A percentile compares a stretch with the other conserved stretches of the same genome.
Conservation (phyloP, 2,888 invertebrate genomes). For the Rhopalosiphum nymphaeae region DNA sequence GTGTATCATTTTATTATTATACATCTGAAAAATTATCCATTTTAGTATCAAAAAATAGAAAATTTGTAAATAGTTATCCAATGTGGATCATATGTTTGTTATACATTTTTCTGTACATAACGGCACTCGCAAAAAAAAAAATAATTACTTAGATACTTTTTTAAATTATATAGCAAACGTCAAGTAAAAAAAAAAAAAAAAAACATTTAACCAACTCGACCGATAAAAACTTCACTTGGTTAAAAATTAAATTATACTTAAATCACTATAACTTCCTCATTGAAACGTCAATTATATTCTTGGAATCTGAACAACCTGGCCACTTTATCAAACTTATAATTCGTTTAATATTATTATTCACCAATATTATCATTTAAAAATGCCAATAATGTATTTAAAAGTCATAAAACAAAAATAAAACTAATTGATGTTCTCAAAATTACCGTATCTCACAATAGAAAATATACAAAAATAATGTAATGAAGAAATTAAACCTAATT, state of each 20-base stretch:
- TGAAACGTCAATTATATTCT: not conserved
- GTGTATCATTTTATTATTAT: not conserved
- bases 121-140: not conserved
- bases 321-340: not conserved
- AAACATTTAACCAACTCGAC: not conserved
- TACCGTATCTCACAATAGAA: not conserved
- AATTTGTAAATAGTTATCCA: not conserved
- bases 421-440: not conserved
- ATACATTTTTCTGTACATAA: not conserved
- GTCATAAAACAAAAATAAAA: not conserved
- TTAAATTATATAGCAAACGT: not conserved
- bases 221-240: not conserved
- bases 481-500: not conserved
- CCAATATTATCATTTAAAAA: not conserved
- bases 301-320: not conserved
- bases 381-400: not conserved
- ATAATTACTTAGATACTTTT: not conserved
- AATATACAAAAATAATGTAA: not conserved
- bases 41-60: not conserved
- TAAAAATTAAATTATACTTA: not conserved
- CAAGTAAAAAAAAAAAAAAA: not conserved
- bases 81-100: not conserved
- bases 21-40: not conserved
- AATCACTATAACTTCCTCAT: not conserved
- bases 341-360: not conserved